Percentiles rank a stretch among this genome's conserved stretches.
These are phyloP conservation scores for Penaeus monodon DNA, from an alignment of 2,888 invertebrate genomes.

Conservation along the genomic window DNA sequence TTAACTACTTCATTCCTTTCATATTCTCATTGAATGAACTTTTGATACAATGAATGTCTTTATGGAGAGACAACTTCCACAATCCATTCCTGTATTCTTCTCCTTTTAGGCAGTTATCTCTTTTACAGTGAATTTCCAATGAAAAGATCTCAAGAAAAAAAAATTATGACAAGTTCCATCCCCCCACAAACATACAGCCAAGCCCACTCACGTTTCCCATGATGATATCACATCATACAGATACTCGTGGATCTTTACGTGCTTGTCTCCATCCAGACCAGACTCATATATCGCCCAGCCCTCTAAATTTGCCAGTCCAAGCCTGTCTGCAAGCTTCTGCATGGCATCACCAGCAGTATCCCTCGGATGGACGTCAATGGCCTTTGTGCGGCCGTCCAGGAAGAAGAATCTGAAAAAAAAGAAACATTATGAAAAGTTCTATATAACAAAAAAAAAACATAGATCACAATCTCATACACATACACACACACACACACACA, in stretches of 20 bases:
- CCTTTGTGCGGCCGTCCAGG: slow-evolving; percentile 93
- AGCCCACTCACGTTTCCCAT: slow-evolving; percentile 81
- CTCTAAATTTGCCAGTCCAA: slow-evolving; percentile 83
- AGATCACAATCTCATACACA: background rate
- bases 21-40: background rate
- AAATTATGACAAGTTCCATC: too few species aligned
- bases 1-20: background rate
- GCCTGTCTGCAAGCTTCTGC: slow-evolving; percentile 87
- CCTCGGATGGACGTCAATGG: slow-evolving; percentile 93
- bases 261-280: slow-evolving; percentile 85
- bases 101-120: too few species aligned
- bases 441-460: background rate
- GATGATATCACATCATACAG: slow-evolving; percentile 93
- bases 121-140: too few species aligned
- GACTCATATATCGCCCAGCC: slow-evolving; percentile 91
- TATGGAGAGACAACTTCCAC: background rate
- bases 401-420: slow-evolving; percentile 80
- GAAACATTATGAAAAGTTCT: background rate
- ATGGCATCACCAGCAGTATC: slow-evolving; percentile 94
- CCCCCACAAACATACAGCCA: too few species aligned
- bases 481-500: background rate
- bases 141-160: too few species aligned
- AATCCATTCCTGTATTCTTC: too few species aligned
- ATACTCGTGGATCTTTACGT: slow-evolving; percentile 91
- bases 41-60: background rate